Evolutionary conservation across 1,140 invertebrate species (phyloP).

Genomic region (Formica selysi): DNA sequence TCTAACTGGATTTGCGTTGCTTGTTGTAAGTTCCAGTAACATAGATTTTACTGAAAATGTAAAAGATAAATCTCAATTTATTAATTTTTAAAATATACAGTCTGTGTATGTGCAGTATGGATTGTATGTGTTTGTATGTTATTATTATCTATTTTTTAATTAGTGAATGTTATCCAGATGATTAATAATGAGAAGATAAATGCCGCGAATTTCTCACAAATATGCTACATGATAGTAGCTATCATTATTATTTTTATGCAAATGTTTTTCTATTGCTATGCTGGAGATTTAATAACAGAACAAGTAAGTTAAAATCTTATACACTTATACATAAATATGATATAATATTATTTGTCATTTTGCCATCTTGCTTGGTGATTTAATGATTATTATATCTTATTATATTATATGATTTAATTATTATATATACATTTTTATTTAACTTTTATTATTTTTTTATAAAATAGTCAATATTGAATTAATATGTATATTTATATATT

Average conservation of each 20-base stretch:
- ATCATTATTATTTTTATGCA: background rate
- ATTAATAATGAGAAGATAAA: background rate
- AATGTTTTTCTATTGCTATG: slow-evolving; percentile 9
- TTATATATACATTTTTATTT: background rate
- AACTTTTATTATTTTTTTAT: background rate
- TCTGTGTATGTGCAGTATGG: too few species aligned
- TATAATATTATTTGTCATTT: too few species aligned
- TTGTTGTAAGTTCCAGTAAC: too few species aligned
- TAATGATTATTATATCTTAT: too few species aligned
- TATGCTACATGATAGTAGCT: background rate
- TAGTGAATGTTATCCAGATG: background rate
- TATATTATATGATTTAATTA: background rate
- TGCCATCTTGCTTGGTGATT: too few species aligned
- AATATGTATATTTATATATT: background rate
- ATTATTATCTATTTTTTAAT: too few species aligned
- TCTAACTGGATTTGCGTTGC: too few species aligned
- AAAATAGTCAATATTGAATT: background rate
- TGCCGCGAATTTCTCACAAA: background rate
- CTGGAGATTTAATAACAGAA: background rate
- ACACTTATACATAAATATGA: too few species aligned
- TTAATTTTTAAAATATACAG: too few species aligned
- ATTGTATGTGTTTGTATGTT: too few species aligned
- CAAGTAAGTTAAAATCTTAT: background rate
- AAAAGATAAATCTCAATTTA: too few species aligned
- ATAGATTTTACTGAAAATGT: too few species aligned